phyloP scores from a whole-genome alignment of 2,797 vertebrate genomes.

The Lacerta bilineata region DNA sequence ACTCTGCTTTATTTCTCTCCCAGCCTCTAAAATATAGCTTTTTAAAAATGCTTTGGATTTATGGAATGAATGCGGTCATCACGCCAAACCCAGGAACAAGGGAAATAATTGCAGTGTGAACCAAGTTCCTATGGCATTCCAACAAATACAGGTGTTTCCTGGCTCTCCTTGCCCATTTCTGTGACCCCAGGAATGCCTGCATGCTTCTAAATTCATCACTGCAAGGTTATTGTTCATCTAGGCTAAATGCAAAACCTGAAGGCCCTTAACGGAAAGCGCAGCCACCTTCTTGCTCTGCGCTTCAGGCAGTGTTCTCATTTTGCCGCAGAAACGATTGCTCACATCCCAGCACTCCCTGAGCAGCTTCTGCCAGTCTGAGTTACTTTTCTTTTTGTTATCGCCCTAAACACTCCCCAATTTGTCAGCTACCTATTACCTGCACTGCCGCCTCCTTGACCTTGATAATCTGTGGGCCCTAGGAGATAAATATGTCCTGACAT shows the following conservation, averaged over 20 bases:
- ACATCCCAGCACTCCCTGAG: not conserved
- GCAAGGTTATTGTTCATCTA: not conserved
- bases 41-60: too few relatives aligned
- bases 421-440: not conserved
- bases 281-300: not conserved
- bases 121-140: not conserved
- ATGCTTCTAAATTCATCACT: not conserved
- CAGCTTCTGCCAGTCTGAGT: not conserved
- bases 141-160: slow-evolving; percentile 17
- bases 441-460: not conserved
- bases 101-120: not conserved
- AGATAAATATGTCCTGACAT: not conserved
- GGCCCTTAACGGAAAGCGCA: not conserved
- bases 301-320: not conserved
- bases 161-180: not conserved
- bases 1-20: not conserved
- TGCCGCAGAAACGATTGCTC: not conserved
- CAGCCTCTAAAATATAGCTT: not conserved
- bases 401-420: not conserved
- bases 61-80: not conserved
- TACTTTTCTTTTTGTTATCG: not conserved
- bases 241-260: not conserved
- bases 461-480: not conserved
- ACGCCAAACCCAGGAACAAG: not conserved
- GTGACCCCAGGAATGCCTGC: not conserved